These are phyloP conservation scores for Xestoiulus laeticollis DNA, from an alignment of 2,888 invertebrate species.

Conservation along the genomic window DNA sequence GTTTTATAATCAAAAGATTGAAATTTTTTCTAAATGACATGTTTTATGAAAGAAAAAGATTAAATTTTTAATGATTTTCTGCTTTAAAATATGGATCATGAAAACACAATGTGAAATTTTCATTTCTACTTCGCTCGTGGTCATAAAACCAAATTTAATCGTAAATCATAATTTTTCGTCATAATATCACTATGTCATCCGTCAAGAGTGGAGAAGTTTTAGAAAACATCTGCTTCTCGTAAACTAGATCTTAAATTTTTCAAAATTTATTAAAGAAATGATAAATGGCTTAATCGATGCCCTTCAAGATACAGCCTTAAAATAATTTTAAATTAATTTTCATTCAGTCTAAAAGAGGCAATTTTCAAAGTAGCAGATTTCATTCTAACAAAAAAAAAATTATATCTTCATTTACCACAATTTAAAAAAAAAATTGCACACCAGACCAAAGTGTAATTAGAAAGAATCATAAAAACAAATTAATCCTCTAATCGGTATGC, in stretches of 20 bases:
- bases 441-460: not conserved
- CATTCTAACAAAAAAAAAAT: not conserved
- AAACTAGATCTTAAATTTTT: not conserved
- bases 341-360: not conserved
- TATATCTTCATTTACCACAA: too few species aligned
- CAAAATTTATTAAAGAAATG: not conserved
- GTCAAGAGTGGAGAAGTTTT: not conserved
- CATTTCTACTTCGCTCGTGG: not conserved
- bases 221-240: not conserved
- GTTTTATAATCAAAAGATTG: too few species aligned
- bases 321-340: too few species aligned
- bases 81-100: not conserved
- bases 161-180: not conserved
- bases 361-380: not conserved
- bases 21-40: too few species aligned
- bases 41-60: too few species aligned
- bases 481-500: not conserved
- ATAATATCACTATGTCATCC: not conserved
- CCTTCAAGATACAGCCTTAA: not conserved
- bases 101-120: not conserved
- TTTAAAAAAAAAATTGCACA: not conserved
- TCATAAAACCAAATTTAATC: conserved; percentile 1
- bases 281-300: not conserved
- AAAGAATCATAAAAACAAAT: conserved; percentile 7
- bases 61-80: not conserved